Conservation (phyloP, 2,888 invertebrate species). For the Dolichomitus sp. region DNA sequence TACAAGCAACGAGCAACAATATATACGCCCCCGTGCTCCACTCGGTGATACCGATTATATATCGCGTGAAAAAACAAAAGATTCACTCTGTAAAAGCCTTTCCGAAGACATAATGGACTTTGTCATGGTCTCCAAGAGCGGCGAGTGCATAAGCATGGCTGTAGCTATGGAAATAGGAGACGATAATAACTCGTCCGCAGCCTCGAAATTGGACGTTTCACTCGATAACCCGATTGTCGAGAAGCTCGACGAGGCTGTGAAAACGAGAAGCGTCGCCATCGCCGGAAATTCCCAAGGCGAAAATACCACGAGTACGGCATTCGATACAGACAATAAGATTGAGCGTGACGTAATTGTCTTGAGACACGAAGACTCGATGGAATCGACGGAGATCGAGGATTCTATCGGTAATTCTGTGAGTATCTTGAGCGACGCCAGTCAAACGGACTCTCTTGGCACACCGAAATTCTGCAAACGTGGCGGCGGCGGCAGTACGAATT, state of each 20-base stretch:
- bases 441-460: constrained; percentile 68
- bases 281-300: not conserved
- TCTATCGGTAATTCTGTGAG: constrained; percentile 89
- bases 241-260: not conserved
- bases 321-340: constrained; percentile 84
- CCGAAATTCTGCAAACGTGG: constrained; percentile 73
- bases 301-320: constrained; percentile 80
- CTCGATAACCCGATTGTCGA: constrained; percentile 21
- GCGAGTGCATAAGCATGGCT: constrained; percentile 74
- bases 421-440: constrained; percentile 87
- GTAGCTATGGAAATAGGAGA: constrained; percentile 57
- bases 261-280: not conserved
- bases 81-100: constrained; percentile 65
- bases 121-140: constrained; percentile 77
- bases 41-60: not conserved
- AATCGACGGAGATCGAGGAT: constrained; percentile 90
- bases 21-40: not conserved
- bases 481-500: constrained; percentile 88
- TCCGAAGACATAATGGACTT: constrained; percentile 79
- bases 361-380: constrained; percentile 90
- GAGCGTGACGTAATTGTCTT: constrained; percentile 88
- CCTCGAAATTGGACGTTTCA: constrained; percentile 64
- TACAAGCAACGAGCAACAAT: constrained; percentile 20
- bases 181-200: not conserved
- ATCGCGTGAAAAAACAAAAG: constrained; percentile 5